Evolutionary conservation across 1,140 invertebrate species (phyloP), one percentile per base, ranked within the genome.

Genomic region (Drosophila dunni): DNA sequence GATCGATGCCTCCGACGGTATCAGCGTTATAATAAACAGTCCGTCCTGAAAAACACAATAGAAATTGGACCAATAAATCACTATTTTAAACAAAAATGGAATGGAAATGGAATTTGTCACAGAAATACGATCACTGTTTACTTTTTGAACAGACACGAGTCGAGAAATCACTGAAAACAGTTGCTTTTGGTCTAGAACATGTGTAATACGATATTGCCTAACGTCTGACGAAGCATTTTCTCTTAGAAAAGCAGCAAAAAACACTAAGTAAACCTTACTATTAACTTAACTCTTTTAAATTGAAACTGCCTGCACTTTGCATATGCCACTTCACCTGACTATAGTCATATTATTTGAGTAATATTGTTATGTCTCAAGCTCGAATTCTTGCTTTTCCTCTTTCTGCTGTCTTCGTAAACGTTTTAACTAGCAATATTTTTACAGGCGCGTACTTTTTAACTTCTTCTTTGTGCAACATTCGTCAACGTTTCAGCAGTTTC

Each of bases 1-100:
- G 34, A 94, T 94, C 6, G 96, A 97, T 8, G 96, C 96, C 73
- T 97, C 96, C 1, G 97, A 96, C 44, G 96, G 93, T 61, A 96
- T 94, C 75, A 97, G 93, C 93, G 95, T 96, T 3, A 97, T 96
- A 66, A 94, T 94, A 91, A 97, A 97, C 17, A 97, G 93, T 54
- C 96, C 96, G 93, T 97, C 96, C 84, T 89, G 45, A 20, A 8
- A 13, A 56, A 7, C 0, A 5, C 11, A 42, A 42, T 13, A 7
- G 9, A 40, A 9, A 20, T 46, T 24, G 11, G 36, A n/a, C 10
- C 10, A 10, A 3, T 46, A 24, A 51, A 15, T 38, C 11, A 4
- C 20, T 11, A 50, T 29, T 50, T 40, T 40, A 40, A 40, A 11
- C 38, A 29, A 29, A 29, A 29, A 29, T n/a, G n/a, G n/a, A n/a